Base-by-base conservation (phyloP, 2,113 vertebrate species). In the Redunca redunca region DNA sequence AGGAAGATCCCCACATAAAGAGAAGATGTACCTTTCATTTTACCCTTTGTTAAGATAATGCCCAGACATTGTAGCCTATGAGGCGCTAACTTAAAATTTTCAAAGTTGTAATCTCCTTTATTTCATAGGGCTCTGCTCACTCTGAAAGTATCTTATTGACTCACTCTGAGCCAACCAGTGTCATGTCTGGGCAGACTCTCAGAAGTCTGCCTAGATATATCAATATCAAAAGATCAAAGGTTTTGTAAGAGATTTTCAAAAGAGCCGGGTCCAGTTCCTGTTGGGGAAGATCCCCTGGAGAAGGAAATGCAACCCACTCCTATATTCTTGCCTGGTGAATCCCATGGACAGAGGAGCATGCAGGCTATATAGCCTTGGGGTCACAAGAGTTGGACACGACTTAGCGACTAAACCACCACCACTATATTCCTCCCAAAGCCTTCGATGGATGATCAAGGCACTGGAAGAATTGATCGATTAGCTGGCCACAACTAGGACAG, bases 61-160 rank as follows among this genome's bases (percentile, higher is more conserved):
- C 15, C 33, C n/a, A 82, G n/a, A 81, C 40, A 93, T 28, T 58
- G 43, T 74, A 77, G 6, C 26, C 82, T 88, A 30, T 16, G 33
- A 88, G 25, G 40, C 74, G 33, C 23, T 80, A 62, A 48, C 53
- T 96, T 90, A 30, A 96, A 81, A 30, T 57, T 87, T 95, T 82
- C 81, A 21, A 83, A 95, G n/a, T 88, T 94, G 30, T 94, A 94
- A 80, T 85, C 85, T 64, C 77, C 58, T 89, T 84, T 80, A 82
- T 8, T 88, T 71, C 80, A 30, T 25, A 46, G 60, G 55, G 60
- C 28, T 93, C 46, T 21, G 7, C 53, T 94, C 91, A 46, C 48
- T 95, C 52, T 95, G 60, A 90, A 46, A 74, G 33, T 91, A 50
- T 87, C 58, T 92, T 81, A 78, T 60, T 91, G 52, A 81, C 84